These are phyloP conservation scores for Acyrthosiphon pisum DNA, from an alignment of 1,140 invertebrate genomes.

Conservation along the genomic window DNA sequence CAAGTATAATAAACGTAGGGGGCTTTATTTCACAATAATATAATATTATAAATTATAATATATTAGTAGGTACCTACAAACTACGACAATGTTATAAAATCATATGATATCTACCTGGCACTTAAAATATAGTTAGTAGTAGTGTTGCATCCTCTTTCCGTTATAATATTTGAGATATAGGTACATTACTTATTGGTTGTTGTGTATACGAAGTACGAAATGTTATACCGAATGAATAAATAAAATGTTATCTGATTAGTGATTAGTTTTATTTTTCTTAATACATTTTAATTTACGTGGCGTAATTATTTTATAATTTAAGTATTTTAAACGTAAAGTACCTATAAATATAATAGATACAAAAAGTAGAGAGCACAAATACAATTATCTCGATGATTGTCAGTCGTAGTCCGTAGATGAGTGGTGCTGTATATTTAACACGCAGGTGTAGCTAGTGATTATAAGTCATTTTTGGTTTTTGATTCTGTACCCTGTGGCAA, in stretches of 20 bases:
- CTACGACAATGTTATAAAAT: not conserved
- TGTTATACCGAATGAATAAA: not conserved
- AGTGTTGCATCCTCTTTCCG: not conserved
- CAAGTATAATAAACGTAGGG: not conserved
- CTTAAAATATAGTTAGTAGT: not conserved
- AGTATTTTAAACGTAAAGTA: no score
- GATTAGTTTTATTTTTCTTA: not conserved
- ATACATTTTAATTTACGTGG: not conserved
- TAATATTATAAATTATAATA: conserved; percentile 5
- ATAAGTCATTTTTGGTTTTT: no score
- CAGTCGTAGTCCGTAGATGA: no score
- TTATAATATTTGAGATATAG: not conserved
- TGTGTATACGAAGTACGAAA: not conserved
- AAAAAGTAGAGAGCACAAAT: no score
- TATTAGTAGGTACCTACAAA: not conserved
- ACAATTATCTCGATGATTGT: no score
- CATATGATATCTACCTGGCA: not conserved
- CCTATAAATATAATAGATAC: no score
- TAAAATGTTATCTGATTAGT: not conserved
- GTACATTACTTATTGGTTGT: not conserved
- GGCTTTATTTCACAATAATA: not conserved
- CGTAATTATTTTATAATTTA: no score
- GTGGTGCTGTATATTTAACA: no score
- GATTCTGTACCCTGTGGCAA: no score
- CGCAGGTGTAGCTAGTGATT: no score